A percentile compares a stretch with the other conserved stretches of the same genome.
phyloP scores from a whole-genome alignment of 30 jellyfish, hydroid and myxozoan genomes.

The Mastigias papua region DNA sequence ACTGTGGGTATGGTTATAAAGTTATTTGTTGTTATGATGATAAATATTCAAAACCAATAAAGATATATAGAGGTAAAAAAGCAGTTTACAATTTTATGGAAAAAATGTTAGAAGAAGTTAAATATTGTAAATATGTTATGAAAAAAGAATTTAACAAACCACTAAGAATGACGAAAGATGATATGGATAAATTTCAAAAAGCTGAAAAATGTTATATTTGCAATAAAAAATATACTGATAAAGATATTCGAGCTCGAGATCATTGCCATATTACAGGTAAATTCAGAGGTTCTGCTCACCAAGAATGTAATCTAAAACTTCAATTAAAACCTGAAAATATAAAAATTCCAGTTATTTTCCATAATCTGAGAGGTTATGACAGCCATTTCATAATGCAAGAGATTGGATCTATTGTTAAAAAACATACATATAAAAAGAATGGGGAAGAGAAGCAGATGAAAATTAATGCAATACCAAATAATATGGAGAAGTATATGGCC shows the following conservation, averaged over 20 bases:
- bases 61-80: conserved; percentile 61
- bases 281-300: conserved; percentile 72
- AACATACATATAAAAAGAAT: conserved; percentile 44
- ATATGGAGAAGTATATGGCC: conserved; percentile 56
- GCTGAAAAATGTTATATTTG: conserved; percentile 42
- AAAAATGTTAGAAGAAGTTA: conserved; percentile 19
- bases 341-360: conserved; percentile 77
- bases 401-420: conserved; percentile 37
- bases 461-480: conserved; percentile 35
- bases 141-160: conserved; percentile 24
- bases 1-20: conserved; percentile 46
- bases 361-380: conserved; percentile 72
- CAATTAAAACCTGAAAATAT: conserved; percentile 34
- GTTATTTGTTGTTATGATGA: conserved; percentile 45
- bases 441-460: conserved; percentile 35
- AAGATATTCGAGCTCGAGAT: conserved; percentile 51
- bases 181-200: conserved; percentile 9
- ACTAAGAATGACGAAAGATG: conserved; percentile 26
- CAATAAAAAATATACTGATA: conserved; percentile 20
- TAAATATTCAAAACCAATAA: conserved; percentile 13
- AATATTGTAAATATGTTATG: conserved; percentile 4
- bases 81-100: conserved; percentile 45
- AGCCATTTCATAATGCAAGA: conserved; percentile 63
- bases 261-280: conserved; percentile 72
- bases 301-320: conserved; percentile 56